Conservation (phyloP, 2,888 invertebrate genomes). For the Elgonia sp. region DNA sequence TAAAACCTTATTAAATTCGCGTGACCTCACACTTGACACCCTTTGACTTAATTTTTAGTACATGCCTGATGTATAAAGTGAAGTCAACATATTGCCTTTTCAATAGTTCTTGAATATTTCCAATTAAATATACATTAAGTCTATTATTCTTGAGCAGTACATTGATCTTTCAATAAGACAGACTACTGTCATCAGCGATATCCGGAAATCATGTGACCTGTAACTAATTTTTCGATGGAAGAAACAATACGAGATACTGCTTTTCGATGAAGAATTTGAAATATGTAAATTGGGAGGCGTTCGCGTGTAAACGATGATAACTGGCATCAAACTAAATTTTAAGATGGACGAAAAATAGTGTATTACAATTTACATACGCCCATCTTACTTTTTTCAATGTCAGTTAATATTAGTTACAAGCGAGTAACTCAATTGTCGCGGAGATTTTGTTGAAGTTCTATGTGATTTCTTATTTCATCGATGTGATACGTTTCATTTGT, state of each 20-base stretch:
- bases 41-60: neutral
- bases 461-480: slow-evolving; percentile 40
- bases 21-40: slow-evolving; percentile 35
- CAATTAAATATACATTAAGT: slow-evolving; percentile 21
- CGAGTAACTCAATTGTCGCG: slow-evolving; percentile 40
- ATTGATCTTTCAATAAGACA: slow-evolving; percentile 28
- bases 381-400: slow-evolving; percentile 39
- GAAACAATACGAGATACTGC: slow-evolving; percentile 35
- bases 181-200: slow-evolving; percentile 19
- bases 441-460: slow-evolving; percentile 28
- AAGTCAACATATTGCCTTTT: neutral
- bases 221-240: slow-evolving; percentile 44
- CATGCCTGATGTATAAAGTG: neutral
- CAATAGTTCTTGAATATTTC: neutral
- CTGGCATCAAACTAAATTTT: slow-evolving; percentile 46
- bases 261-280: slow-evolving; percentile 36
- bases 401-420: slow-evolving; percentile 55
- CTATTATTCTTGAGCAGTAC: slow-evolving; percentile 34
- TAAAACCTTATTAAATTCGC: neutral
- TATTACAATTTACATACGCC: slow-evolving; percentile 50
- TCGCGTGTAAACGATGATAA: slow-evolving; percentile 58
- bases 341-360: slow-evolving; percentile 49
- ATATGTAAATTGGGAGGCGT: slow-evolving; percentile 39
- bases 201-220: slow-evolving; percentile 20
- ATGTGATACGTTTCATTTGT: slow-evolving; percentile 22